Percentiles rank a stretch among this genome's conserved stretches.
Evolutionary conservation across 2,888 invertebrate species (phyloP).

Genomic region (Zeuzera pyrina): DNA sequence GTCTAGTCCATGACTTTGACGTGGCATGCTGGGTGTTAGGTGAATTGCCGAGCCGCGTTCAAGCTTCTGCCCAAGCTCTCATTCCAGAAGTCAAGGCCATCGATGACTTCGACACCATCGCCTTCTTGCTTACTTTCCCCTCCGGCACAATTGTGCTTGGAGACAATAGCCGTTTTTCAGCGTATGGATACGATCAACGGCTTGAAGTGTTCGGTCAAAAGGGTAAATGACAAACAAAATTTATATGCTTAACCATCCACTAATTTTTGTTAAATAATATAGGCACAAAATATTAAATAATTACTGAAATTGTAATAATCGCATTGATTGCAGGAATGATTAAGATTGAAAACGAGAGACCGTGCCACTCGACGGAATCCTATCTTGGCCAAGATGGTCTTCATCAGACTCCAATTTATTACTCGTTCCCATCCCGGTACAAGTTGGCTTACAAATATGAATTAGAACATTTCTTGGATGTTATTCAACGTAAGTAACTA

Average conservation of each 20-base stretch:
- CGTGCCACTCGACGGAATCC: conserved; percentile 53
- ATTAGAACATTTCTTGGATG: conserved; percentile 75
- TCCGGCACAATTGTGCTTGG: conserved; percentile 76
- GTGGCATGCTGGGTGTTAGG: conserved; percentile 69
- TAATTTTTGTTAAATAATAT: background rate
- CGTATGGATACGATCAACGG: conserved; percentile 80
- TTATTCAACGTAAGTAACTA: conserved; percentile 62
- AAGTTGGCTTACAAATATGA: conserved; percentile 65
- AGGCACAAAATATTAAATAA: background rate
- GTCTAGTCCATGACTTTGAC: conserved; percentile 77
- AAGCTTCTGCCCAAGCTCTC: conserved; percentile 54
- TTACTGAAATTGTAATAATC: background rate
- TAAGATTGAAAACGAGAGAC: conserved; percentile 68
- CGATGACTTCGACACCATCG: conserved; percentile 77
- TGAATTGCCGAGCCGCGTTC: conserved; percentile 63
- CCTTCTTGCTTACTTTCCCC: conserved; percentile 72
- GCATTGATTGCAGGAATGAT: conserved; percentile 43
- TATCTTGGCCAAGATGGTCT: conserved; percentile 47
- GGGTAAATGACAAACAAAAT: conserved; percentile 38
- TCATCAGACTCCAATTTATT: conserved; percentile 68
- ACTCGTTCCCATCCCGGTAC: conserved; percentile 75
- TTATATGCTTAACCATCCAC: background rate
- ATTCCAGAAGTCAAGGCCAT: conserved; percentile 74
- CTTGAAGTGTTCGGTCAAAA: conserved; percentile 76
- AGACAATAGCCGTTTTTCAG: conserved; percentile 75